Conservation (phyloP, 2,113 vertebrate species). For the Burhinus oedicnemus region DNA sequence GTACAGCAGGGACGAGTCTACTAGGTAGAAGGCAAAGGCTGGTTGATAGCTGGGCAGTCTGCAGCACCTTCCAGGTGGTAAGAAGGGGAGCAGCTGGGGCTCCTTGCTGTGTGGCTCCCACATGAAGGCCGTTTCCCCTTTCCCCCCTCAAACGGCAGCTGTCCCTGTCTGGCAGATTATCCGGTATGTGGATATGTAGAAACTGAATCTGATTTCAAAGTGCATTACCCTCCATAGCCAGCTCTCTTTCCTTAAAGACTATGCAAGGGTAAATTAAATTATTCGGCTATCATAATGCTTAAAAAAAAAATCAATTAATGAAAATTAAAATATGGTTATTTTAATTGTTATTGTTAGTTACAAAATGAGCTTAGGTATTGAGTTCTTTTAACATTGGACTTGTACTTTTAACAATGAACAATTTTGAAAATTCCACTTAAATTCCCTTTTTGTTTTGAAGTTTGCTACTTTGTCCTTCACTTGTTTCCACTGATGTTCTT, state of each 20-base stretch:
- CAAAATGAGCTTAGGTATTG: not conserved
- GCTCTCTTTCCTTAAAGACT: not conserved
- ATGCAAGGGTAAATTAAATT: not conserved
- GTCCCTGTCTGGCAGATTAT: not conserved
- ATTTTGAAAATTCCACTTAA: not conserved
- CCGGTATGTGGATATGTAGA: not conserved
- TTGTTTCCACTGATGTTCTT: not conserved
- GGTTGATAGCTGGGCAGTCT: not conserved
- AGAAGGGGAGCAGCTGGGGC: not conserved
- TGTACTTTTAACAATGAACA: not conserved
- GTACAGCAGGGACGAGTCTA: rapidly evolving
- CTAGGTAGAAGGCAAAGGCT: not conserved
- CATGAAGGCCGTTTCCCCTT: not conserved
- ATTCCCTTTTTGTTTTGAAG: not conserved
- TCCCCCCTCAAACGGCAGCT: not conserved
- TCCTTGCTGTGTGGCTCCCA: not conserved
- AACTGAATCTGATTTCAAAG: not conserved
- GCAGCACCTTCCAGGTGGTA: not conserved
- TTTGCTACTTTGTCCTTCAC: not conserved
- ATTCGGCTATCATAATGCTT: not conserved
- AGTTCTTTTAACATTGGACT: not conserved
- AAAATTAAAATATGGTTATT: not conserved
- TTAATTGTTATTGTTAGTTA: not conserved
- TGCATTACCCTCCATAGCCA: not conserved
- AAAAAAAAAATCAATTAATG: not conserved